Base-by-base conservation (phyloP, 1,140 invertebrate genomes). In the Druon quercuslanigerum region DNA sequence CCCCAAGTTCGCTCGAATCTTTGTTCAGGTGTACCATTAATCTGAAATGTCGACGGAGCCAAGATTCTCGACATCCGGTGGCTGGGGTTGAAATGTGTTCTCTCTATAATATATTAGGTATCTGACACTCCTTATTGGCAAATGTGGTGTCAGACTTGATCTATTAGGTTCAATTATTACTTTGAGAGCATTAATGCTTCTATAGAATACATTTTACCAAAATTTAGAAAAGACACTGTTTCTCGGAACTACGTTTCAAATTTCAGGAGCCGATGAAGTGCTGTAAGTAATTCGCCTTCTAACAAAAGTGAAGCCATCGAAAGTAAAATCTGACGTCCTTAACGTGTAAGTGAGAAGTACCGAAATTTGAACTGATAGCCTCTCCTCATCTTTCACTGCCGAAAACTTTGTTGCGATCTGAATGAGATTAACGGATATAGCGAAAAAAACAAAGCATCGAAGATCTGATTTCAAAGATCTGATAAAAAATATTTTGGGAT, bases 21-120 rank as follows among this genome's bases (percentile, higher is more conserved):
- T 75, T n/a, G 74, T 77, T 73, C 84, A 85, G 80, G 79, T 83
- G 80, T 79, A 74, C 76, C 82, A 83, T 85, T 85, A 83, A 83
- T 85, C 82, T 83, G 51, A 52, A 66, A 71, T 75, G 76, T 75
- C 79, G 76, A 76, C 76, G 79, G 74, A 56, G 77, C 77, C 77
- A 76, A 78, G 77, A 75, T 75, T 71, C 51, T 19, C 60, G n/a
- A 50, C 40, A 51, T 40, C 19, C 66, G 14, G 17, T 60, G 75
- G 51, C 9, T 54, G 8, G 40, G 11, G 40, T 46, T 46, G 52
- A 54, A 54, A 77, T 54, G 56, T 20, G 57, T 46, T 54, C n/a
- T 17, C 52, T 54, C 52, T 19, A 54, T 54, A 52, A 52, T 52
- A 52, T 16, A 12, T 52, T 9, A 54, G 52, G 17, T 54, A 54